Percentiles rank a stretch among this genome's conserved stretches.
phyloP scores from a whole-genome alignment of 2,113 vertebrate species.

The Antennarius striatus region DNA sequence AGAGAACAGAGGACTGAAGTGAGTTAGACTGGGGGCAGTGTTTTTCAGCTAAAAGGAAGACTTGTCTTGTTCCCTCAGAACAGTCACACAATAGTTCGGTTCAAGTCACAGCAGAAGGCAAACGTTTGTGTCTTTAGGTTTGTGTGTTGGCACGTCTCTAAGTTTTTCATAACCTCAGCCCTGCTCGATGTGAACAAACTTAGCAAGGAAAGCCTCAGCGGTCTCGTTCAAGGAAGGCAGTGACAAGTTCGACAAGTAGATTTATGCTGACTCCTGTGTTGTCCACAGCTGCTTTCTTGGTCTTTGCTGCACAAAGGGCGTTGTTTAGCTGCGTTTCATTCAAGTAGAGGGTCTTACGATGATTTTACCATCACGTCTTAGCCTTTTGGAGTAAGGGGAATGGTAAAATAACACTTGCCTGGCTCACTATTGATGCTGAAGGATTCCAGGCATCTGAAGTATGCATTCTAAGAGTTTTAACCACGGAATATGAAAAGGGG shows the following conservation, averaged over 20 bases:
- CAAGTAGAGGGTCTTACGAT: not conserved
- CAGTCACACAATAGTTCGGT: conserved; percentile 58
- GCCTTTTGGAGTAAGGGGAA: not conserved
- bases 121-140: conserved; percentile 44
- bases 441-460: not conserved
- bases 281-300: conserved; percentile 53
- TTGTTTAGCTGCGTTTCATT: conserved; percentile 35
- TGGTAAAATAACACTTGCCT: not conserved
- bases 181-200: conserved; percentile 62
- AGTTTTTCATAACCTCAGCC: conserved; percentile 54
- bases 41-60: conserved; percentile 65
- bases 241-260: conserved; percentile 63
- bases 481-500: not conserved
- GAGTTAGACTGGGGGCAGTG: conserved; percentile 40
- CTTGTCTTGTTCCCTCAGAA: conserved; percentile 65
- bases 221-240: conserved; percentile 52
- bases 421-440: not conserved
- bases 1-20: conserved; percentile 39
- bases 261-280: conserved; percentile 52
- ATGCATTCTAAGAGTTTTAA: not conserved
- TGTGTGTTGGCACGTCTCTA: conserved; percentile 55
- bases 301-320: conserved; percentile 35
- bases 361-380: not conserved
- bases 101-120: conserved; percentile 66
- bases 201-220: conserved; percentile 47